Evolutionary conservation across 2,888 invertebrate species (phyloP), one percentile per base, ranked within the genome.

Genomic region (Thera obeliscata): DNA sequence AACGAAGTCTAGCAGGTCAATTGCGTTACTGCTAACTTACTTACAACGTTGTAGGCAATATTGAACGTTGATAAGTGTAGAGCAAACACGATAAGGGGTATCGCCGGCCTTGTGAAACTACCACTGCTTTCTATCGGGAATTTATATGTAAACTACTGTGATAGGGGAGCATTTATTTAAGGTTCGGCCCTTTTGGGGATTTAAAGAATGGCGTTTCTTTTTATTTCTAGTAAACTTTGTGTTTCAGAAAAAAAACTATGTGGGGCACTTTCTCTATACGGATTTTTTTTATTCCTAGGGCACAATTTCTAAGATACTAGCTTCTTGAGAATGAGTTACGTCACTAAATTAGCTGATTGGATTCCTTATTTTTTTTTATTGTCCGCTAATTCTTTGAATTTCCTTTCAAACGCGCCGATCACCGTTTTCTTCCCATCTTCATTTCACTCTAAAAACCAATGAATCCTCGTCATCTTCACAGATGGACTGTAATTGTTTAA

Each of bases 41-140:
- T 62, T 65, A 56, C 68, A 64, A 66, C 59, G 71, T 50, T 65
- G 72, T 43, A 67, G 71, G 70, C 66, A 76, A 74, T 74, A 74
- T 71, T 71, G 67, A 69, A 67, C 73, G 72, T 78, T 84, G 85
- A 86, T 86, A 85, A 84, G 81, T 81, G 81, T 67, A 72, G 74
- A 75, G 77, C 78, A 85, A 83, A 84, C 81, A 83, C 77, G 86
- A 86, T 86, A 86, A 84, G 74, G 75, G 73, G 74, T 76, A 74
- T 74, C 75, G 68, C 71, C 74, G 74, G 73, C 72, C 70, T 71
- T 72, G 67, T 60, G 61, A 66, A 60, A 65, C 64, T 61, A 64
- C 67, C 61, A 59, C 66, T 55, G 61, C 65, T 67, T 68, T 66
- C 64, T 61, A 70, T 56, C 63, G 36, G 60, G 63, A 59, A 56